Evolutionary conservation across 2,113 vertebrate species (phyloP), one percentile per base, ranked within the genome.

Genomic region (Mobula hypostoma): DNA sequence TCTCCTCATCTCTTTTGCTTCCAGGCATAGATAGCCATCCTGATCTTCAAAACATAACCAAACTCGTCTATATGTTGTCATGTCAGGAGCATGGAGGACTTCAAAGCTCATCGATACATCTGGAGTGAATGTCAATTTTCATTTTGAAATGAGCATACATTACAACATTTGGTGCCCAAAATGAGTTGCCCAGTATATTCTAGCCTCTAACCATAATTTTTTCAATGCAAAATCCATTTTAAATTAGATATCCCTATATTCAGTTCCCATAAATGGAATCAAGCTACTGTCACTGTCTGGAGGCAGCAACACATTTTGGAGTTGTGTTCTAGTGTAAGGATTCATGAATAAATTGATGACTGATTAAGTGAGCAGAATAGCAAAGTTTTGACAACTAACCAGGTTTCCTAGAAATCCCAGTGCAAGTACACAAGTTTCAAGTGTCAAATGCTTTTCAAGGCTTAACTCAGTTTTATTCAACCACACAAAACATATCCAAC

Each of bases 321-420:
- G 36, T 93, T 74, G 24, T 24, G 36, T 70, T 74, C 66, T 48
- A 93, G 85, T 90, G 85, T 32, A 66, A 66, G 1, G 27, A n/a
- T 66, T 32, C 58, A 76, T 48, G 40, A 40, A 48, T 93, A 70
- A 93, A 76, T 40, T 29, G 5, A 70, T 76, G 70, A 74, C 40
- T 93, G 70, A 74, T 93, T 93, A 74, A 74, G 72, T 40, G 68
- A 24, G 61, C 21, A 27, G 24, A 12, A 74, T 1, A 29, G 36
- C 36, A 76, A 56, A 72, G 21, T 40, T 27, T 76, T 93, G 70
- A 93, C 91, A 74, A 27, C 40, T 56, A 12, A 12, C 24, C 70
- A 93, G 32, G 48, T 36, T 92, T 72, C 36, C 70, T 93, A 76
- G n/a, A 93, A 93, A 93, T 93, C 70, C 70, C 12, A 15, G 27